Evolutionary conservation across 2,797 vertebrate species (phyloP).

Genomic region (Leuciscus waleckii): DNA sequence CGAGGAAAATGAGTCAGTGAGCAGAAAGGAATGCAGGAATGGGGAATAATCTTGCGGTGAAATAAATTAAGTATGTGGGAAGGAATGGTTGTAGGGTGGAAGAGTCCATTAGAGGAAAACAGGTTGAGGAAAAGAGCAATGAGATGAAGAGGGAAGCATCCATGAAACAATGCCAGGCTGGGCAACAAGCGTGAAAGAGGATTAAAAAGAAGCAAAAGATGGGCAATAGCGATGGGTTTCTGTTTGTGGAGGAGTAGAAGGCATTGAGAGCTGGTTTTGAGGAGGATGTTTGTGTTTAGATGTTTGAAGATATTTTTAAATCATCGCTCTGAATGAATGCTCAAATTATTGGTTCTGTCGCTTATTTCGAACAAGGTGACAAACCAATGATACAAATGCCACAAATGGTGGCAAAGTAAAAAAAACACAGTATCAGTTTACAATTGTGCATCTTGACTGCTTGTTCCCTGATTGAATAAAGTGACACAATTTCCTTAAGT

Average conservation of each 20-base stretch:
- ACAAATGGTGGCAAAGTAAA: slow-evolving; percentile 20
- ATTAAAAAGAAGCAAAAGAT: slow-evolving; percentile 24
- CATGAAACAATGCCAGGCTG: slow-evolving; percentile 28
- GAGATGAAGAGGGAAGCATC: background rate
- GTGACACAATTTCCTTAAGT: slow-evolving; percentile 21
- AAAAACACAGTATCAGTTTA: slow-evolving; percentile 11
- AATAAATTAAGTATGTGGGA: slow-evolving; percentile 21
- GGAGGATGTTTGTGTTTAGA: slow-evolving; percentile 16
- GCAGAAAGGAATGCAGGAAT: slow-evolving; percentile 6
- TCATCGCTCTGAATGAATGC: slow-evolving; percentile 10
- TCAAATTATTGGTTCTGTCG: slow-evolving; percentile 81
- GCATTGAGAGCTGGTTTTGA: slow-evolving; percentile 13
- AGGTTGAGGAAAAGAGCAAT: slow-evolving; percentile 7
- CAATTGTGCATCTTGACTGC: slow-evolving; percentile 18
- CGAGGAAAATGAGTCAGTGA: slow-evolving; percentile 17
- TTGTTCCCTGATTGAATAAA: slow-evolving; percentile 23
- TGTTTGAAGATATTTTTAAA: slow-evolving; percentile 2
- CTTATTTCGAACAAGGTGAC: background rate
- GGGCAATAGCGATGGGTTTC: slow-evolving; percentile 5
- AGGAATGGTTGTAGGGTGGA: background rate
- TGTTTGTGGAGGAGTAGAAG: slow-evolving; percentile 15
- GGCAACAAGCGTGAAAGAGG: slow-evolving; percentile 27
- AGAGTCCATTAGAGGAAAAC: slow-evolving; percentile 2
- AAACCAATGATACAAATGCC: slow-evolving; percentile 33
- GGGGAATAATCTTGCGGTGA: background rate